These are phyloP conservation scores for Capromys pilorides DNA, from an alignment of 2,797 vertebrate genomes.

Conservation along the genomic window DNA sequence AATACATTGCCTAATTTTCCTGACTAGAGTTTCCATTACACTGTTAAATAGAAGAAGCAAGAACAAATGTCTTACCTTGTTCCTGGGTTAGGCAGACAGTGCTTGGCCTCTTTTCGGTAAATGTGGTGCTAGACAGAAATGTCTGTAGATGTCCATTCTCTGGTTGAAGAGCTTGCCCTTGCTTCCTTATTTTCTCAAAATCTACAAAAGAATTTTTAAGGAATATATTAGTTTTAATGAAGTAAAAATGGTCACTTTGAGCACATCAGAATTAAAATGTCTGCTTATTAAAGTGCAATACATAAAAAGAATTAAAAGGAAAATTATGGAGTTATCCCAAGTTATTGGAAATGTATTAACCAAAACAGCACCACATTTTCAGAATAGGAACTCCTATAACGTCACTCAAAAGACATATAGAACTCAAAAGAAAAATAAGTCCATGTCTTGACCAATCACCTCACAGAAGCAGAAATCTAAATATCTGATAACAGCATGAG, in stretches of 20 bases:
- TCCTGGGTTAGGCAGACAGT: neutral
- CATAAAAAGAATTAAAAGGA: neutral
- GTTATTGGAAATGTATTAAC: neutral
- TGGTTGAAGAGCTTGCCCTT: neutral
- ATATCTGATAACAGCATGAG: neutral
- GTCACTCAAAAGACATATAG: neutral
- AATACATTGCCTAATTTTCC: neutral
- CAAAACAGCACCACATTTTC: neutral
- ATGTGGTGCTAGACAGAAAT: neutral
- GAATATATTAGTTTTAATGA: neutral
- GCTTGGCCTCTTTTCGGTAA: neutral
- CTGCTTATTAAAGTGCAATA: neutral
- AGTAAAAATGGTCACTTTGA: neutral
- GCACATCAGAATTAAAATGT: neutral
- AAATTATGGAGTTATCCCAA: constrained; percentile 2
- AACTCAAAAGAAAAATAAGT: constrained; percentile 15
- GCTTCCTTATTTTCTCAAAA: neutral
- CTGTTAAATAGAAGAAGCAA: neutral
- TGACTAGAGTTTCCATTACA: neutral
- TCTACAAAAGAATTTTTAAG: neutral
- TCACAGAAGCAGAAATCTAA: neutral
- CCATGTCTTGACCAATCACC: neutral
- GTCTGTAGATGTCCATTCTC: neutral
- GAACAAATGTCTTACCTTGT: neutral
- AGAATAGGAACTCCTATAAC: neutral